phyloP scores from a whole-genome alignment of 1,140 invertebrate genomes.

The Dendroctonus ponderosae region DNA sequence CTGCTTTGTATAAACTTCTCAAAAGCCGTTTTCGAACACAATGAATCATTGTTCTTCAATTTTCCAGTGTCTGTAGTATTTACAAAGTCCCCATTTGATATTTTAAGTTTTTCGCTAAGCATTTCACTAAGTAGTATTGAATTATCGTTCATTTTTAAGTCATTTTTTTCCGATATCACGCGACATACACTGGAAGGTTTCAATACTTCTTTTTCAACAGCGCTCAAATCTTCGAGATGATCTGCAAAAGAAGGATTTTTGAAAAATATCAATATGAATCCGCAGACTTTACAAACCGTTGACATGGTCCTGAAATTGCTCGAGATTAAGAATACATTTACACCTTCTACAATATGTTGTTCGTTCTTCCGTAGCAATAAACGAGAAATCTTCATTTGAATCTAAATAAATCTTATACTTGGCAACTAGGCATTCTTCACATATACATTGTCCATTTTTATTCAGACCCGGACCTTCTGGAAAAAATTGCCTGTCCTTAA shows the following conservation, averaged over 20 bases:
- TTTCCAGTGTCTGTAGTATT: conserved; percentile 5
- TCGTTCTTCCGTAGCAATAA: conserved; percentile 21
- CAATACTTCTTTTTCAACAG: not conserved
- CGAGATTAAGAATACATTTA: conserved; percentile 34
- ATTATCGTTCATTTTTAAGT: conserved; percentile 18
- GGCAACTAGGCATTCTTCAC: conserved; percentile 43
- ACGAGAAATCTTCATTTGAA: conserved; percentile 23
- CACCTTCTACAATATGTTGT: conserved; percentile 35
- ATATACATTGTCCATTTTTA: conserved; percentile 42
- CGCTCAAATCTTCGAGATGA: conserved; percentile 23
- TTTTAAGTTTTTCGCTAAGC: conserved; percentile 22
- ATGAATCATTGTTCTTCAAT: conserved; percentile 23
- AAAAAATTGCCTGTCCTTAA: conserved; percentile 38
- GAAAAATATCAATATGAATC: not conserved
- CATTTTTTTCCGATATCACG: conserved; percentile 26
- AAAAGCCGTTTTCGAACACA: conserved; percentile 25
- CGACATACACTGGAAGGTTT: conserved; percentile 16
- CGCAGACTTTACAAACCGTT: conserved; percentile 30
- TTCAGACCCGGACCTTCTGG: conserved; percentile 37
- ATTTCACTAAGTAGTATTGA: conserved; percentile 23
- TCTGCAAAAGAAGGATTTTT: conserved; percentile 14
- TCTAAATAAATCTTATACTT: conserved; percentile 37
- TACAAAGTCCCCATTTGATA: not conserved
- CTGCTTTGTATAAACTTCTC: conserved; percentile 34
- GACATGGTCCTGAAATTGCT: conserved; percentile 39